These are phyloP conservation scores for Arge pagana DNA, from an alignment of 2,888 invertebrate species.

Conservation along the genomic window DNA sequence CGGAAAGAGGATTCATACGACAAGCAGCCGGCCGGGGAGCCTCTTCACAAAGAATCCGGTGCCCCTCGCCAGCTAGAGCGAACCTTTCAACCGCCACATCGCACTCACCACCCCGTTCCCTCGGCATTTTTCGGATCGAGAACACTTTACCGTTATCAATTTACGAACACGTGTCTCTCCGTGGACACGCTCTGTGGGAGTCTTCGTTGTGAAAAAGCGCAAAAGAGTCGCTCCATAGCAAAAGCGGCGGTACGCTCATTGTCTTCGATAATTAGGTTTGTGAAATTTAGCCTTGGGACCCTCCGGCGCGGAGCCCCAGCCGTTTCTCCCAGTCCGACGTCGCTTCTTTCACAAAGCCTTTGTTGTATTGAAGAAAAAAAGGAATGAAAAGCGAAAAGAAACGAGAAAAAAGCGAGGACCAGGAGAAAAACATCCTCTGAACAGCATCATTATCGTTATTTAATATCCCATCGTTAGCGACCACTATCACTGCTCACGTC, in stretches of 20 bases:
- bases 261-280: constrained; percentile 52
- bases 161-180: too few species aligned
- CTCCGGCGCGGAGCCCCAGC: constrained; percentile 16
- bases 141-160: too few species aligned
- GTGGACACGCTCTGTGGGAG: too few species aligned
- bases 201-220: too few species aligned
- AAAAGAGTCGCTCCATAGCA: background rate
- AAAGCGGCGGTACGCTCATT: constrained; percentile 31
- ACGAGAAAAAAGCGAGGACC: too few species aligned
- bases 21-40: too few species aligned
- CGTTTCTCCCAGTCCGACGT: constrained; percentile 13
- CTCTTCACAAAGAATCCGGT: too few species aligned
- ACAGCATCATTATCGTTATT: constrained; percentile 56
- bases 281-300: constrained; percentile 44
- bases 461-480: constrained; percentile 57
- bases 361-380: constrained; percentile 14
- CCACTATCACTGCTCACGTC: constrained; percentile 51
- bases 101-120: too few species aligned
- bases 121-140: too few species aligned
- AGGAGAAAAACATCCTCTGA: constrained; percentile 42
- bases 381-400: too few species aligned
- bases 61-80: too few species aligned
- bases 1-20: background rate
- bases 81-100: too few species aligned
- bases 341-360: constrained; percentile 8